A percentile compares a stretch with the other conserved stretches of the same genome.
phyloP scores from a whole-genome alignment of 2,113 vertebrate species.

The Pomatorhinus ruficollis region DNA sequence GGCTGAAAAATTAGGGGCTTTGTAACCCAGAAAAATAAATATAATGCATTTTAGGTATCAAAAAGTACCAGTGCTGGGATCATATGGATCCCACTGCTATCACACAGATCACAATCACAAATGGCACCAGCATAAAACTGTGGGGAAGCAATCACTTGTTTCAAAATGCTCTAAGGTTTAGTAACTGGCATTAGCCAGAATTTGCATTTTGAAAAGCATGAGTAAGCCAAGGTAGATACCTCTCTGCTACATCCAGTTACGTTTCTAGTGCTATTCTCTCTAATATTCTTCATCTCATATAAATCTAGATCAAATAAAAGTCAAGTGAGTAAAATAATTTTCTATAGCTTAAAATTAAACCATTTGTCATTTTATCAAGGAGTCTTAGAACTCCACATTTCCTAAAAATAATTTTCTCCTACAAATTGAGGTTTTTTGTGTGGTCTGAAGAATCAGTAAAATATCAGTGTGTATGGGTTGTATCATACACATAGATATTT shows the following conservation, averaged over 20 bases:
- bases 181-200: background rate
- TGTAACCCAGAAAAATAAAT: background rate
- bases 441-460: background rate
- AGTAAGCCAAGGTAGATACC: background rate
- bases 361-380: background rate
- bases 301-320: background rate
- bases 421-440: background rate
- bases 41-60: background rate
- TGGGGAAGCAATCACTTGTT: background rate
- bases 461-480: background rate
- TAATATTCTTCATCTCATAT: background rate
- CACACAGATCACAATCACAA: background rate
- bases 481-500: background rate
- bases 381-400: background rate
- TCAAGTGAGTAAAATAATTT: background rate
- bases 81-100: rapidly evolving
- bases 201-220: background rate
- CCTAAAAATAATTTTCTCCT: background rate
- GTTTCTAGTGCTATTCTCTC: background rate
- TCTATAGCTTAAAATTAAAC: background rate
- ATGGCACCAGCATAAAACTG: background rate
- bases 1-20: background rate
- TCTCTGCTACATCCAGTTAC: background rate
- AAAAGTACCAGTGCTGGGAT: background rate
- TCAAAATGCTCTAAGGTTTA: background rate